Evolutionary conservation across 1,140 invertebrate species (phyloP), one percentile per base, ranked within the genome.

Genomic region (Polyergus mexicanus): DNA sequence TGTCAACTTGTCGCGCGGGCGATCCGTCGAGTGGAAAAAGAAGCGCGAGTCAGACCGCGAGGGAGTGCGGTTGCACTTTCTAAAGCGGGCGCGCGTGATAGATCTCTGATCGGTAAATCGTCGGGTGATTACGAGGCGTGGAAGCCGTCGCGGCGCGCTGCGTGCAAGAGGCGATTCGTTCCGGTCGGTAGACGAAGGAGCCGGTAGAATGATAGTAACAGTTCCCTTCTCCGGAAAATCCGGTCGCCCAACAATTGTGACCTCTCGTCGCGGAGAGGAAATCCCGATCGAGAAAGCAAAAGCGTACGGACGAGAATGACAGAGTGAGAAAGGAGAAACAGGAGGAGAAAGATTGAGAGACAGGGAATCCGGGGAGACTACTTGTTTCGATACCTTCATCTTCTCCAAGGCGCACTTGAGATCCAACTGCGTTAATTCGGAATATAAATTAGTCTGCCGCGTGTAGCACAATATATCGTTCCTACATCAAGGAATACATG

Each of bases 111-210:
- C 74, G 66, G 77, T 85, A 85, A 90, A 87, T 87, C 88, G 85
- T 58, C 32, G n/a, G 58, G 63, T 65, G 85, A 89, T 89, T 87
- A 89, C 85, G 85, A 83, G 71, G 25, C 54, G 88, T 32, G 47
- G 68, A 77, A 76, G 63, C 44, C 75, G 56, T 60, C 66, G 38
- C 68, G 51, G 47, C 11, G 28, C 51, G 47, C 88, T 89, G 68
- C 89, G 88, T 89, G 89, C 89, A 35, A 32, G 19, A 89, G 85
- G 71, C 89, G 89, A 90, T 90, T 90, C 89, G 89, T 90, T 90
- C 60, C 89, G 85, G 85, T 89, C 71, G 68, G 88, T 69, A 72
- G 62, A 60, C 78, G 84, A 65, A 74, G 75, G 62, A 71, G 85
- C 51, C 88, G 74, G 62, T 76, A 3, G 32, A 47, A 74, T 83